Percentiles rank a stretch among this genome's conserved stretches.
These are phyloP conservation scores for Reticulitermes speratus DNA, from an alignment of 1,140 invertebrate genomes.

Conservation along the genomic window DNA sequence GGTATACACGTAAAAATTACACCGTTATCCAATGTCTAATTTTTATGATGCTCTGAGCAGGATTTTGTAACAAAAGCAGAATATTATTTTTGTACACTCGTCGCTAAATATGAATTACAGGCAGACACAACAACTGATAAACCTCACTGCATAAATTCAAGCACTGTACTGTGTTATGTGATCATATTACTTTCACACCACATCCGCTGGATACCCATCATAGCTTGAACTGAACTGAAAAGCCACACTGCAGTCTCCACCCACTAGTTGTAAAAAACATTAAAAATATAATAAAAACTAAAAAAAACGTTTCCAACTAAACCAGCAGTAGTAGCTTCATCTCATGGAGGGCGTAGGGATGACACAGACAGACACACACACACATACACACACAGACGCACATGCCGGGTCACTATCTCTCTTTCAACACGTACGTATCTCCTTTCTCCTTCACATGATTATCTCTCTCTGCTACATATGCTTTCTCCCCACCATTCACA, in stretches of 20 bases:
- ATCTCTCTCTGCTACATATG: not conserved
- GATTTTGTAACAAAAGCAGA: too few species aligned
- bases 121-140: not conserved
- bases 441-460: not conserved
- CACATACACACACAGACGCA: not conserved
- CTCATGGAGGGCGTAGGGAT: too few species aligned
- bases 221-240: not conserved
- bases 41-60: too few species aligned
- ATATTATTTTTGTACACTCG: too few species aligned
- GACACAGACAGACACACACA: too few species aligned
- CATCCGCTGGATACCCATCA: slow-evolving; percentile 10
- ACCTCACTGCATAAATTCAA: not conserved
- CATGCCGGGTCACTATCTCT: not conserved
- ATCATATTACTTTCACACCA: slow-evolving; percentile 1
- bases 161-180: not conserved
- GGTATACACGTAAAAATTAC: too few species aligned
- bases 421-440: not conserved
- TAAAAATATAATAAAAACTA: slow-evolving; percentile 20
- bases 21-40: too few species aligned
- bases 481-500: not conserved
- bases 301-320: slow-evolving; percentile 1
- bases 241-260: not conserved
- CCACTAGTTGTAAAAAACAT: slow-evolving; percentile 13
- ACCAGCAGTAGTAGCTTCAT: not conserved
- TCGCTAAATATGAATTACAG: too few species aligned